Evolutionary conservation across 2,113 vertebrate species (phyloP), one percentile per base, ranked within the genome.

Genomic region (Gobius niger): DNA sequence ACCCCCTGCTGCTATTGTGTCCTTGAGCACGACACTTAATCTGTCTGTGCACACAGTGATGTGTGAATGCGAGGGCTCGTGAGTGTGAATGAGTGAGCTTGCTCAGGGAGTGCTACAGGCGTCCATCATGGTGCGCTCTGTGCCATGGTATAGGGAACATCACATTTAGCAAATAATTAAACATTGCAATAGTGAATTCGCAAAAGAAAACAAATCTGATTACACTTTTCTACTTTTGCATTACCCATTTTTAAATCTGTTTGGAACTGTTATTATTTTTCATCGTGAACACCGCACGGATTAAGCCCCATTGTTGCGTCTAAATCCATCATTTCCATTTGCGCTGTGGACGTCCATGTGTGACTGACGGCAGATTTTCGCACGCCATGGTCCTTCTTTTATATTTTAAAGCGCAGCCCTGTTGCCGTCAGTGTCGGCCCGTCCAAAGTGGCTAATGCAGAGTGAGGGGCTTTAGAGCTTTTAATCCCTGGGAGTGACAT

Each of bases 401-500:
- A n/a, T n/a, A 18, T 16, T 61, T 61, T 6, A 59, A 60, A 42
- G 24, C 7, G 34, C 56, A 41, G 60, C 44, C 19, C 16, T 63
- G 42, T n/a, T 66, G 59, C 64, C 44, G 14, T 10, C 63, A 60
- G 61, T 71, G 51, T 76, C 80, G 69, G 63, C 82, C 79, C 54
- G 63, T 86, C 79, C 59, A 70, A 60, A 66, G 76, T 72, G 76
- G 68, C 19, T 65, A 71, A 68, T 76, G 75, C 56, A 70, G 76
- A 47, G 59, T 19, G 72, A 54, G 70, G 51, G 65, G 50, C 69
- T 81, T 90, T 82, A 81, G 81, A 63, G 44, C 74, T 69, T 76
- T 82, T 91, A 87, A 89, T 88, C 84, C 75, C 66, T 75, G 52
- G 73, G 82, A 88, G 64, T 85, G 87, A 86, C 81, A 82, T 68